These are phyloP conservation scores for Pica pica DNA, from an alignment of 2,113 vertebrate species.

Conservation along the genomic window DNA sequence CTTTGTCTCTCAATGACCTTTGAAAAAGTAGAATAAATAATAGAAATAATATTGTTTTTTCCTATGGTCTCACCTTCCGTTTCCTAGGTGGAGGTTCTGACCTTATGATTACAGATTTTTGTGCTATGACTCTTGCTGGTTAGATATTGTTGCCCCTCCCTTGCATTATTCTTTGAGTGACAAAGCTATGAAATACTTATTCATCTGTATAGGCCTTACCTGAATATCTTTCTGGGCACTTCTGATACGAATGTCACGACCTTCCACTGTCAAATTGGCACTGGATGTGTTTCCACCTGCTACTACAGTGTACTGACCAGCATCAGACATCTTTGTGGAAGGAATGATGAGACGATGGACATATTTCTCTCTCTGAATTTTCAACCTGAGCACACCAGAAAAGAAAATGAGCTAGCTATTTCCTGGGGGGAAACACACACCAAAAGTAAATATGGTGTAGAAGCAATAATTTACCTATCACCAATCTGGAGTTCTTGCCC, in stretches of 20 bases:
- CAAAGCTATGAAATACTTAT: background rate
- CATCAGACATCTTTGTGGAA: conserved; percentile 87
- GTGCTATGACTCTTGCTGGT: background rate
- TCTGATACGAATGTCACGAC: conserved; percentile 89
- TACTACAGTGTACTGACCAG: conserved; percentile 90
- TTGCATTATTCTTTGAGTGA: background rate
- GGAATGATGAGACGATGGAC: conserved; percentile 92
- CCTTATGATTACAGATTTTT: background rate
- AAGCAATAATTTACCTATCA: conserved; percentile 77
- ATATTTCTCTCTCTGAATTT: conserved; percentile 85
- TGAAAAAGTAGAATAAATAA: background rate
- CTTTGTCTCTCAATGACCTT: conserved; percentile 93
- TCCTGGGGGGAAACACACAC: background rate
- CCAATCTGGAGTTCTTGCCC: conserved; percentile 87
- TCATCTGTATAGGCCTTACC: conserved; percentile 64
- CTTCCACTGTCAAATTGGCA: conserved; percentile 88
- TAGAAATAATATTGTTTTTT: background rate
- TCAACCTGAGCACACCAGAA: conserved; percentile 71
- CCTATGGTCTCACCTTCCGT: background rate
- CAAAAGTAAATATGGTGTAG: background rate
- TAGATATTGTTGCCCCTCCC: background rate
- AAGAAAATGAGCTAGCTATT: background rate
- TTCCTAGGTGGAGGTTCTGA: background rate
- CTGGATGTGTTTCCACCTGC: conserved; percentile 91
- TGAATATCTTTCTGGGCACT: conserved; percentile 80